These are phyloP conservation scores for Gulo gulo DNA, from an alignment of 2,113 vertebrate species.

Conservation along the genomic window DNA sequence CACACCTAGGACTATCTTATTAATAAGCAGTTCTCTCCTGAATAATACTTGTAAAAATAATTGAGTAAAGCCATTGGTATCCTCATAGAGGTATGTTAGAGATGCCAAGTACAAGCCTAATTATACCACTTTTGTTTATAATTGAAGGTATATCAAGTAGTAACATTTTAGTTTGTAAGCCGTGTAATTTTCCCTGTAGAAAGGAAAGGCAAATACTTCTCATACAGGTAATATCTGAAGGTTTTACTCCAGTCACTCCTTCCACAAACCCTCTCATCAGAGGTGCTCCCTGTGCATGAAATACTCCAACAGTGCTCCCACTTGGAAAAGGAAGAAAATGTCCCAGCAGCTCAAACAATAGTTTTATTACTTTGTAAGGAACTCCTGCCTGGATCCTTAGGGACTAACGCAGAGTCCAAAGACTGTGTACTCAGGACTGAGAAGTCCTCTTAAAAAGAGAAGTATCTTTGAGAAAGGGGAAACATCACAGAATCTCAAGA, in stretches of 20 bases:
- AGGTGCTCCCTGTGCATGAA: not conserved
- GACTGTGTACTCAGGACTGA: not conserved
- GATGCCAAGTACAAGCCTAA: conserved; percentile 69
- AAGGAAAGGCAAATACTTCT: conserved; percentile 57
- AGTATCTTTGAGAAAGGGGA: not conserved
- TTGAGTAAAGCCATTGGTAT: conserved; percentile 54
- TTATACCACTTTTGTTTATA: conserved; percentile 75
- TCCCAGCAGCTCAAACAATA: not conserved
- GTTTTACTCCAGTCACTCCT: not conserved
- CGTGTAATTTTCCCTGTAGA: conserved; percentile 63
- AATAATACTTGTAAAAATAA: conserved; percentile 67
- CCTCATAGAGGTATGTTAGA: not conserved
- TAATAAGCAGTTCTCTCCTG: conserved; percentile 64
- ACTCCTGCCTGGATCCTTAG: not conserved
- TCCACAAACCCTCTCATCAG: conserved; percentile 31
- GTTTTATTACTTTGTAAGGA: not conserved
- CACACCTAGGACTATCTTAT: conserved; percentile 30
- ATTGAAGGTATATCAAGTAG: conserved; percentile 63
- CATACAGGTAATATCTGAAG: not conserved
- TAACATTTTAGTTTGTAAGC: conserved; percentile 55
- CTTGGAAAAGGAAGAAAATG: not conserved
- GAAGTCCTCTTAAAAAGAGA: not conserved
- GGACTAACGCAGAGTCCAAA: not conserved
- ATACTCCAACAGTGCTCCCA: not conserved
- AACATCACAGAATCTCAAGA: not conserved